These are phyloP conservation scores for Gymnoscelis rufifasciata DNA, from an alignment of 2,888 invertebrate genomes.

Conservation along the genomic window DNA sequence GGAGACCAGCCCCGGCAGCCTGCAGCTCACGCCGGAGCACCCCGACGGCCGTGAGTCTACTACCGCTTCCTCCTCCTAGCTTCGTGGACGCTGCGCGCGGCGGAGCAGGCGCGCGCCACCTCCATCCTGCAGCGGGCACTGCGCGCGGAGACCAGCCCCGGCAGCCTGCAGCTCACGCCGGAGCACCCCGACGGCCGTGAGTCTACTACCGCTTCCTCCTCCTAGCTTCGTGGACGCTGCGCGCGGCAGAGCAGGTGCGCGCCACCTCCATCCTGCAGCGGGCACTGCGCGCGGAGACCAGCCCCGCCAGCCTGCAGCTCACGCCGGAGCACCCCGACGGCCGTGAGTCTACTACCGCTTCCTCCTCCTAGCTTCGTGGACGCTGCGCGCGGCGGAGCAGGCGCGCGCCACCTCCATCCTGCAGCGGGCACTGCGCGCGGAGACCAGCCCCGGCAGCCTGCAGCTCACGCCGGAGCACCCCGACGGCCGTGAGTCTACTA, in stretches of 20 bases:
- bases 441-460: slow-evolving; percentile 78
- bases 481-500: slow-evolving; percentile 90
- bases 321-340: slow-evolving; percentile 87
- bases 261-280: slow-evolving; percentile 78
- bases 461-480: slow-evolving; percentile 90
- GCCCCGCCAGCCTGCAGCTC: not conserved
- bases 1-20: slow-evolving; percentile 80
- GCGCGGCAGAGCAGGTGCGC: slow-evolving; percentile 68
- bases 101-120: no score
- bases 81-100: no score
- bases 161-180: not conserved
- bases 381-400: no score
- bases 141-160: not conserved
- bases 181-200: slow-evolving; percentile 37
- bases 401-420: slow-evolving; percentile 90
- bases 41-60: slow-evolving; percentile 58
- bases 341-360: no score
- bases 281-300: slow-evolving; percentile 47
- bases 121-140: no score
- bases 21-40: slow-evolving; percentile 87
- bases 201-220: no score
- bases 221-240: no score
- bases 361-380: no score
- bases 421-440: slow-evolving; percentile 89
- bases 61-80: no score